Percentiles rank a stretch among this genome's conserved stretches.
Evolutionary conservation across 2,797 vertebrate genomes (phyloP).

Genomic region (Ceryle rudis): DNA sequence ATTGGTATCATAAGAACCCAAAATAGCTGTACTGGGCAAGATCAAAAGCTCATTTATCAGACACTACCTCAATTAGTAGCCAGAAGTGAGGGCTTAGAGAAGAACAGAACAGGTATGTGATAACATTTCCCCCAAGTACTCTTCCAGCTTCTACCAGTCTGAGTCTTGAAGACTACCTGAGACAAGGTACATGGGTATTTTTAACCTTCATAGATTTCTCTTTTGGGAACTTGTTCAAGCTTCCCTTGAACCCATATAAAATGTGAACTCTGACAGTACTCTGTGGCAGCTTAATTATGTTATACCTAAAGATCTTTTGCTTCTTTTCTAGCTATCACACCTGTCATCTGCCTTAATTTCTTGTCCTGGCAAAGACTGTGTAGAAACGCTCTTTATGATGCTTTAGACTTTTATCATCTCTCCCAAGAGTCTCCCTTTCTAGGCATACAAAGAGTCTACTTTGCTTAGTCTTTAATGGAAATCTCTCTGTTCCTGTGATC

Average conservation of each 20-base stretch:
- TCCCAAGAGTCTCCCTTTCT: neutral
- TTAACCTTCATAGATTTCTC: neutral
- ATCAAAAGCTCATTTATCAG: neutral
- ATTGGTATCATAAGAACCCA: neutral
- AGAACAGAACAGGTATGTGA: neutral
- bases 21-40: neutral
- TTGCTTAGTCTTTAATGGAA: conserved; percentile 18
- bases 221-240: neutral
- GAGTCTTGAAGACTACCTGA: neutral
- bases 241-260: neutral
- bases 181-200: neutral
- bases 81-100: rapidly evolving
- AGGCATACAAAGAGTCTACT: neutral
- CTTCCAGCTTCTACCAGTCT: neutral
- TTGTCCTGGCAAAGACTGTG: neutral
- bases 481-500: neutral
- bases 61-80: neutral
- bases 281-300: neutral
- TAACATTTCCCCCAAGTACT: neutral
- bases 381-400: neutral
- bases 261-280: neutral
- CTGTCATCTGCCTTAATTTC: neutral
- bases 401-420: conserved; percentile 4
- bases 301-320: neutral
- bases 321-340: neutral